Evolutionary conservation across 2,113 vertebrate species (phyloP).

Genomic region (Lycocorax pyrrhopterus): DNA sequence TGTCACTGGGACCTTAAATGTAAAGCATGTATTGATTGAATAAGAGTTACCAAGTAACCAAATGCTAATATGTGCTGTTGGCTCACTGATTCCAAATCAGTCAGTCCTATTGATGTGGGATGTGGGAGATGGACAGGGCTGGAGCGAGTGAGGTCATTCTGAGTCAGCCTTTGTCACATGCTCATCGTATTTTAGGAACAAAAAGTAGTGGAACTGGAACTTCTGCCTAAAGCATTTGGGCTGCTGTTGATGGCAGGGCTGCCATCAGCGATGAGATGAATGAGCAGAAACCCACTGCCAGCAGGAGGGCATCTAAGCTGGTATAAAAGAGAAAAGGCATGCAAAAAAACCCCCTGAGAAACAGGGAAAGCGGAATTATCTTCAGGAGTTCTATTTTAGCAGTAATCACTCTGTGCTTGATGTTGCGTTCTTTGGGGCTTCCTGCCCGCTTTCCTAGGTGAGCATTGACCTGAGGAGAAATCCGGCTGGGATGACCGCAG

Average conservation of each 20-base stretch:
- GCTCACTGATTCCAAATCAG: not conserved
- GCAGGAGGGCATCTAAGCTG: not conserved
- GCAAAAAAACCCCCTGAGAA: not conserved
- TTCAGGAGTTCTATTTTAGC: not conserved
- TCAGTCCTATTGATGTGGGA: not conserved
- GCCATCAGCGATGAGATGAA: not conserved
- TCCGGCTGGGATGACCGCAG: not conserved
- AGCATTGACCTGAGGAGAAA: not conserved
- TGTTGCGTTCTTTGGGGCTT: not conserved
- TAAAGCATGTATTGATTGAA: not conserved
- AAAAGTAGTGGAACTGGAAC: not conserved
- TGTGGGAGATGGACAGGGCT: not conserved
- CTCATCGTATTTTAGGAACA: not conserved
- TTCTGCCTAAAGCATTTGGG: not conserved
- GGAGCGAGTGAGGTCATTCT: not conserved
- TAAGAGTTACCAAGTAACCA: conserved; percentile 17
- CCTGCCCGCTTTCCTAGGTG: not conserved
- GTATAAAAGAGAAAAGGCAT: not conserved
- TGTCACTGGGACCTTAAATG: not conserved
- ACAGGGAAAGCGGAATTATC: not conserved
- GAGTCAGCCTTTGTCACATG: not conserved
- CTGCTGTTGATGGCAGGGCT: not conserved
- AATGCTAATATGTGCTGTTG: not conserved
- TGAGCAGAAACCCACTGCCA: not conserved
- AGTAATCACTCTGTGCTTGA: not conserved